Evolutionary conservation across 2,888 invertebrate genomes (phyloP).

Genomic region (Philopedon plagiatum): DNA sequence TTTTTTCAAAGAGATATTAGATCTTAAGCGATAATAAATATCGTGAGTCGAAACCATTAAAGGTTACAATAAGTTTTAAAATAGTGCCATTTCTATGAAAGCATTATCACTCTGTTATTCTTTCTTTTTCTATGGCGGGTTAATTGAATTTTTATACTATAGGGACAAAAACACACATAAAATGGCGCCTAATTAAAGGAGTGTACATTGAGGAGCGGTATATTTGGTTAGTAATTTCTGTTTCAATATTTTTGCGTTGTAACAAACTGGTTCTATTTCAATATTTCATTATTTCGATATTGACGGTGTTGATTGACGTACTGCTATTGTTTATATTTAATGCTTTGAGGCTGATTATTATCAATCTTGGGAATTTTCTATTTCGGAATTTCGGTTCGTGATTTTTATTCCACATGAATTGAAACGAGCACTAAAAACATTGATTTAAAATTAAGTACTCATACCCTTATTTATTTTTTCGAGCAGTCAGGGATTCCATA

Average conservation of each 20-base stretch:
- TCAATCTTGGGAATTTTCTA: no score
- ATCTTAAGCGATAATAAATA: neutral
- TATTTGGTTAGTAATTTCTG: neutral
- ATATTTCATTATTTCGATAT: no score
- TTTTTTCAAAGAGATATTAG: neutral
- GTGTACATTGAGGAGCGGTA: conserved; percentile 2
- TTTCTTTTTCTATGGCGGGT: neutral
- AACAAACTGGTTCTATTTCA: no score
- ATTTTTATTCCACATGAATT: no score
- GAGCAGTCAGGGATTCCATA: no score
- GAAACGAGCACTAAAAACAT: no score
- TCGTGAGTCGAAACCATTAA: neutral
- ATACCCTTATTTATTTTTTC: no score
- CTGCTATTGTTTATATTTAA: no score
- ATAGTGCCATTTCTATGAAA: neutral
- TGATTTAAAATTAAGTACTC: no score
- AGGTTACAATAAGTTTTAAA: neutral
- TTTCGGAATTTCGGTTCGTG: no score
- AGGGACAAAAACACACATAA: neutral
- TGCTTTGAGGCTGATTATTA: no score
- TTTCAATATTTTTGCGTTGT: neutral
- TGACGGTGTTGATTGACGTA: no score
- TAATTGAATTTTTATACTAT: conserved; percentile 14
- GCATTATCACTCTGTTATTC: neutral
- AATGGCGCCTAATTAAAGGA: conserved; percentile 6